These are phyloP conservation scores for Orussus abietinus DNA, from an alignment of 1,140 invertebrate species.

Conservation along the genomic window DNA sequence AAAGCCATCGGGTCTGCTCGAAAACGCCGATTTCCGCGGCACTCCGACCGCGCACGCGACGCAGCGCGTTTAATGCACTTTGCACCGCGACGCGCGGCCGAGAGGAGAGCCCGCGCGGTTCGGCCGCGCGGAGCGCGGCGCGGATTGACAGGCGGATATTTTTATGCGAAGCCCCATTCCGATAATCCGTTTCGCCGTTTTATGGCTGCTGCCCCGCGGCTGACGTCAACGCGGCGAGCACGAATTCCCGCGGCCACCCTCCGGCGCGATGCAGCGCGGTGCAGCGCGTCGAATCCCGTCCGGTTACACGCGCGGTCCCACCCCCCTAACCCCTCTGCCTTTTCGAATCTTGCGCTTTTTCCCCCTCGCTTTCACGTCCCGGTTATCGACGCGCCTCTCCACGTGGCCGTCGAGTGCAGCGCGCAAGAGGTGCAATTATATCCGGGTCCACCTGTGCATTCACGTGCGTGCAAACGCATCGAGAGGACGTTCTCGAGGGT, in stretches of 20 bases:
- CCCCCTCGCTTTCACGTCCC: conserved; percentile 23
- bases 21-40: too few species aligned
- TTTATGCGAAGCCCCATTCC: conserved; percentile 44
- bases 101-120: background rate
- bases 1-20: too few species aligned
- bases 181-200: conserved; percentile 43
- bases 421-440: too few species aligned
- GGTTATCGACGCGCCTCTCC: conserved; percentile 40
- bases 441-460: too few species aligned
- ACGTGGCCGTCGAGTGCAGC: too few species aligned
- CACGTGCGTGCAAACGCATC: too few species aligned
- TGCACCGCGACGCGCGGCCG: too few species aligned
- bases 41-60: too few species aligned
- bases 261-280: background rate
- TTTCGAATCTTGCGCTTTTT: conserved; percentile 14
- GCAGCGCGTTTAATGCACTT: conserved; percentile 1
- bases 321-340: conserved; percentile 7
- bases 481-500: too few species aligned
- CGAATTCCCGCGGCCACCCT: conserved; percentile 27
- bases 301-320: background rate
- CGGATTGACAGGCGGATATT: conserved; percentile 44
- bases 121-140: conserved; percentile 7
- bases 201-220: conserved; percentile 38
- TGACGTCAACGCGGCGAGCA: conserved; percentile 33
- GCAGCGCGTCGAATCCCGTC: conserved; percentile 14